These are phyloP conservation scores for Antheraea pernyi DNA, from an alignment of 1,140 invertebrate genomes.

Conservation along the genomic window DNA sequence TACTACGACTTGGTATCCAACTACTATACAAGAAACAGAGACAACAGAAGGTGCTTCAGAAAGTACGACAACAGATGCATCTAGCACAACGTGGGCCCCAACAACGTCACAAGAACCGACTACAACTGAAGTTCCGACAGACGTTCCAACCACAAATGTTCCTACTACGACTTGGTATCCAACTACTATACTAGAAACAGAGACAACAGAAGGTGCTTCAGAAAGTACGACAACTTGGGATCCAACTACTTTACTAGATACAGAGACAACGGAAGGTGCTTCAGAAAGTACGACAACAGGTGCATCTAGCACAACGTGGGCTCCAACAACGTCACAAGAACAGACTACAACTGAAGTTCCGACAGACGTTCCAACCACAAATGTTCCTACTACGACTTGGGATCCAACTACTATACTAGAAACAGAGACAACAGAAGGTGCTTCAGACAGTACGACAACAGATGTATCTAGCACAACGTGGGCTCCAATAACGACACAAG, in stretches of 20 bases:
- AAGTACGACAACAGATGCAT: no score
- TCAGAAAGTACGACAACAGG: no score
- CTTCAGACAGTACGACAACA: neutral
- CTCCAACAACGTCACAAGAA: constrained; percentile 8
- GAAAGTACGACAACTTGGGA: neutral
- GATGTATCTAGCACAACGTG: neutral
- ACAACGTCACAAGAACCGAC: constrained; percentile 8
- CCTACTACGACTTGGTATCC: constrained; percentile 10
- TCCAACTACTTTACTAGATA: constrained; percentile 8
- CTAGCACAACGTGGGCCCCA: neutral
- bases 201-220: neutral
- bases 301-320: neutral
- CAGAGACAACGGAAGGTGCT: neutral
- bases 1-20: neutral
- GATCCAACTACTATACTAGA: constrained; percentile 7
- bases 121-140: neutral
- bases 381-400: constrained; percentile 11
- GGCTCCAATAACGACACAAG: constrained; percentile 5
- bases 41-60: neutral
- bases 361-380: constrained; percentile 8
- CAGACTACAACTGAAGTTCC: neutral
- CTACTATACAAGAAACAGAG: neutral
- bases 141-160: neutral
- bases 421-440: constrained; percentile 2
- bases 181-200: constrained; percentile 14